Conservation (phyloP, 2,113 vertebrate genomes). For the Halichoeres trimaculatus region DNA sequence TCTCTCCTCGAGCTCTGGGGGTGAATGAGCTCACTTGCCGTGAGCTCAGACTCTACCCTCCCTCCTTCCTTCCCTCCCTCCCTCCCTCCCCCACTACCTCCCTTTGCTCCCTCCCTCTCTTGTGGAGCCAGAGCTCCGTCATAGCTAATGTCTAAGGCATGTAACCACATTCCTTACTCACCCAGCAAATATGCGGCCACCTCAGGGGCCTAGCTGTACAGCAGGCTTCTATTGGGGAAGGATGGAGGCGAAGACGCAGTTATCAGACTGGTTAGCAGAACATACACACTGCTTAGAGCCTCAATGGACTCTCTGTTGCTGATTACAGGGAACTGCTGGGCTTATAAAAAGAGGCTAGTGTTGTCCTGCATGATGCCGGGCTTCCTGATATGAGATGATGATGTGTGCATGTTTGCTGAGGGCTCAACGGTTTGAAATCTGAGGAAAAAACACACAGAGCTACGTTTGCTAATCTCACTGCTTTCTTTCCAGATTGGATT, state of each 20-base stretch:
- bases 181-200: conserved; percentile 88
- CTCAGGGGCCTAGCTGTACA: conserved; percentile 80
- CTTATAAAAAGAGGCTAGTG: neutral
- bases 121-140: conserved; percentile 84
- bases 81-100: conserved; percentile 55
- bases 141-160: conserved; percentile 88
- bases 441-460: neutral
- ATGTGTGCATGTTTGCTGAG: neutral
- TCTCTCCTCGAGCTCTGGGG: conserved; percentile 70
- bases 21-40: conserved; percentile 86
- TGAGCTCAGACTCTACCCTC: conserved; percentile 71
- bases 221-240: conserved; percentile 58
- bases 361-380: neutral
- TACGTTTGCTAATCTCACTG: neutral
- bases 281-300: neutral
- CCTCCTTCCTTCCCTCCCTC: conserved; percentile 21
- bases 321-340: conserved; percentile 12
- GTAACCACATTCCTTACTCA: conserved; percentile 95
- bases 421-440: neutral
- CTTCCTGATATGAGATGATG: neutral
- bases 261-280: conserved; percentile 16
- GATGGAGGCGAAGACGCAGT: conserved; percentile 34
- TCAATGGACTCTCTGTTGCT: conserved; percentile 9
- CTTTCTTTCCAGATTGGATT: too few relatives aligned
- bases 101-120: conserved; percentile 68